Conservation (phyloP, 2,888 invertebrate genomes). For the Dioctria rufipes region DNA sequence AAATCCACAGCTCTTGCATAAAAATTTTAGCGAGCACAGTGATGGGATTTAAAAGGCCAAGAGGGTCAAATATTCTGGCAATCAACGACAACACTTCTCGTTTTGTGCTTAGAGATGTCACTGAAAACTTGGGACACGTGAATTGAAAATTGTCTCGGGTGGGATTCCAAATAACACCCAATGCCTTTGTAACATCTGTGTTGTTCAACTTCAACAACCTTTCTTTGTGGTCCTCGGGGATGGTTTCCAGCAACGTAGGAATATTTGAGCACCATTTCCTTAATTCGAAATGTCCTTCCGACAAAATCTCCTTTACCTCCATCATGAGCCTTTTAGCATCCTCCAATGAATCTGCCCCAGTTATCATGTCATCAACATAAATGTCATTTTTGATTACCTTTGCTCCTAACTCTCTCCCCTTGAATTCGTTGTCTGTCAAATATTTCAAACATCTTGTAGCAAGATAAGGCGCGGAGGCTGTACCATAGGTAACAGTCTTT, state of each 20-base stretch:
- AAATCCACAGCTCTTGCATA: too few relatives aligned
- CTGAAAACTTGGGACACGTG: too few relatives aligned
- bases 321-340: background rate
- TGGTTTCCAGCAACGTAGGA: too few relatives aligned
- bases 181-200: background rate
- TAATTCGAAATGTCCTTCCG: background rate
- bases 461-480: conserved; percentile 33
- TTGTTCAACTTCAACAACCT: background rate
- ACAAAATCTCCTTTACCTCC: background rate
- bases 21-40: too few relatives aligned
- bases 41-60: too few relatives aligned
- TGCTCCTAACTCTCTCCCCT: conserved; percentile 15
- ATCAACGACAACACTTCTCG: too few relatives aligned
- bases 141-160: too few relatives aligned
- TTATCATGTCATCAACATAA: conserved; percentile 60
- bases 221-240: background rate
- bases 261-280: background rate
- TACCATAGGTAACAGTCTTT: too few relatives aligned
- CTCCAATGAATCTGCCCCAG: conserved; percentile 50
- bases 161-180: background rate
- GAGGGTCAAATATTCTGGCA: too few relatives aligned
- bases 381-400: conserved; percentile 58
- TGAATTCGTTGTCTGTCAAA: conserved; percentile 9
- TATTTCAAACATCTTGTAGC: conserved; percentile 19
- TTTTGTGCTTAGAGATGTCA: too few relatives aligned